Base-by-base conservation (phyloP, 2,113 vertebrate species). In the Lycocorax pyrrhopterus region DNA sequence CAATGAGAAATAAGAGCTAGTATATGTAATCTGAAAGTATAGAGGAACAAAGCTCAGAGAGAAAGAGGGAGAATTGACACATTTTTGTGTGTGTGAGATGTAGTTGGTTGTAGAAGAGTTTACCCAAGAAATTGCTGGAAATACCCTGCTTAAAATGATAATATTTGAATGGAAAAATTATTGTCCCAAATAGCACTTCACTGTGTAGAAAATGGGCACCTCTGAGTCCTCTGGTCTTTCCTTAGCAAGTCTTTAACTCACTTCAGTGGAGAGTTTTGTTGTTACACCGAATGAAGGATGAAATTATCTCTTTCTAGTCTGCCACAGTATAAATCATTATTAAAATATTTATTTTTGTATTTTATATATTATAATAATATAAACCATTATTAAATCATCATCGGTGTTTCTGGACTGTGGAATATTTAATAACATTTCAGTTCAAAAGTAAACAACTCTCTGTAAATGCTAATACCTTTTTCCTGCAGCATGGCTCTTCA, bases 371-470 rank as follows among this genome's bases (percentile, higher is more conserved):
- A 41, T 47, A 29, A 55, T 47, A 25, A 35, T 56, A 41, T 3
- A 58, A 85, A 58, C 58, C 0, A 30, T 49, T 74, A 56, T 66
- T 62, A 68, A 89, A 92, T 85, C 16, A 47, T 49, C 19, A 33
- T 43, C 52, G 20, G 35, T 39, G 29, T 62, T 77, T 86, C 55
- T 81, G 76, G 59, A 52, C 56, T 85, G 39, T 53, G 69, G 63
- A 85, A 77, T 93, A 72, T 84, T 89, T 96, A 84, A 55, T 87
- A 86, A 52, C 9, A 64, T 84, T 60, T 83, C 52, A 74, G 16
- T 90, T 94, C 76, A 80, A 92, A 88, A 68, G 39, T 59, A 93
- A 96, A 91, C 78, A 88, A n/a, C 56, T 79, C 26, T 80, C 52
- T 88, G 25, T 55, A 68, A 58, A 67, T 84, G 21, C 55, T 78